Evolutionary conservation across 2,113 vertebrate genomes (phyloP).

Genomic region (Ursus arctos): DNA sequence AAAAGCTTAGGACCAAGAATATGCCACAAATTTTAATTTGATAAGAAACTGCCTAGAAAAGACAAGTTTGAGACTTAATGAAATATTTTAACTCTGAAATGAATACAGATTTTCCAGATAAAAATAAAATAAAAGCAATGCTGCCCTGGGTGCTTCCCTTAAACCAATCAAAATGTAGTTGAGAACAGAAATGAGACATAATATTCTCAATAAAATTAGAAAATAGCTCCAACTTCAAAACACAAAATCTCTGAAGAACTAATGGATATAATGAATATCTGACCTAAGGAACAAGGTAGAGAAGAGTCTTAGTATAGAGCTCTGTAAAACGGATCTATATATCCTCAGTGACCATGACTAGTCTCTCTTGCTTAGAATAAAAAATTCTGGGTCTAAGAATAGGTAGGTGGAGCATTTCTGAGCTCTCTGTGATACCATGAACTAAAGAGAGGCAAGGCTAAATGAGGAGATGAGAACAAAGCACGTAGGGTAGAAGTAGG

Average conservation of each 20-base stretch:
- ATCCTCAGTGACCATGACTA: not conserved
- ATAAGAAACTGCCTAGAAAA: not conserved
- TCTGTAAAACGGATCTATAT: not conserved
- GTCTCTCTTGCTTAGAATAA: constrained; percentile 1
- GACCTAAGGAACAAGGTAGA: not conserved
- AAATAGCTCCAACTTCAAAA: not conserved
- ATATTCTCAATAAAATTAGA: constrained; percentile 30
- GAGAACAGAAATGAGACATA: not conserved
- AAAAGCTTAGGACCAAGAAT: constrained; percentile 1
- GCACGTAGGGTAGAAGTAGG: not conserved
- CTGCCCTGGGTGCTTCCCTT: not conserved
- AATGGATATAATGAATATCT: not conserved
- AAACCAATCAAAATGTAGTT: constrained; percentile 4
- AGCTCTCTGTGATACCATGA: not conserved
- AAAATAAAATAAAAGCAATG: constrained; percentile 47
- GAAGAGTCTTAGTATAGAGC: not conserved
- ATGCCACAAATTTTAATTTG: constrained; percentile 12
- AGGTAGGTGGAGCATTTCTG: not conserved
- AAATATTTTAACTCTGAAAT: constrained; percentile 61
- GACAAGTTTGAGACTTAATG: constrained; percentile 24
- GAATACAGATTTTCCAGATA: constrained; percentile 28
- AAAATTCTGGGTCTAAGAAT: not conserved
- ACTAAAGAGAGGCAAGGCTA: not conserved
- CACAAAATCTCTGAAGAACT: not conserved
- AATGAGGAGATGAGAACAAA: not conserved